Percentiles rank a stretch among this genome's conserved stretches.
Evolutionary conservation across 2,113 vertebrate species (phyloP).

Genomic region (Hepsetus odoe): DNA sequence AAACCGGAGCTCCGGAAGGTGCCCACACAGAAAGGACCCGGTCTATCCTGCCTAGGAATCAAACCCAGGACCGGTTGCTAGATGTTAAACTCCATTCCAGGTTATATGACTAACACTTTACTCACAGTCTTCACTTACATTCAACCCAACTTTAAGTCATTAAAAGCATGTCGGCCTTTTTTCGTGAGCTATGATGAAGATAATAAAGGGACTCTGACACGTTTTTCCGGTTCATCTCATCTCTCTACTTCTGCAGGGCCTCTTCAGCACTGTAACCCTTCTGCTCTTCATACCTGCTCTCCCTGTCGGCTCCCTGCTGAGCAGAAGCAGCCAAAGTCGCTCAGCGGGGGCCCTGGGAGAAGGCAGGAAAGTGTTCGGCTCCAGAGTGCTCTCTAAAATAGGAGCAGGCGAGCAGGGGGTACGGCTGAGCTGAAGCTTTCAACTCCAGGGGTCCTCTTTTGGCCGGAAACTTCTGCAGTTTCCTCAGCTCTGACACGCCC

Average conservation of each 20-base stretch:
- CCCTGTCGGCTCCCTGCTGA: neutral
- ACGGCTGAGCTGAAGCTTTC: neutral
- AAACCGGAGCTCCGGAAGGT: too few species aligned
- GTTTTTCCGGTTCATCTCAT: neutral
- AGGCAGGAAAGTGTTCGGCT: neutral
- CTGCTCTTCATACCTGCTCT: neutral
- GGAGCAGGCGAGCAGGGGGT: neutral
- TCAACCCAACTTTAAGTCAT: too few species aligned
- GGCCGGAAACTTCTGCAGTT: neutral
- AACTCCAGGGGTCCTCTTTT: neutral
- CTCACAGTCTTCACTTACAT: too few species aligned
- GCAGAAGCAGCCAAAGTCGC: neutral
- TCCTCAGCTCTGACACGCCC: neutral
- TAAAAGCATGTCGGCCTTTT: too few species aligned
- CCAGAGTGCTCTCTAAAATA: neutral
- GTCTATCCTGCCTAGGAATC: too few species aligned
- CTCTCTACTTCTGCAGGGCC: neutral
- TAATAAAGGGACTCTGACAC: too few species aligned
- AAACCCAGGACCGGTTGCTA: too few species aligned
- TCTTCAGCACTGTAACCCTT: neutral
- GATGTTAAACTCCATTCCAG: too few species aligned
- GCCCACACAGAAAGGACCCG: too few species aligned
- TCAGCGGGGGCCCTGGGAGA: neutral
- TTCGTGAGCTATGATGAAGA: too few species aligned
- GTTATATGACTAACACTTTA: too few species aligned